Percentiles rank a stretch among this genome's conserved stretches.
These are phyloP conservation scores for Caenorhabditis sp. DNA, from an alignment of 2,888 invertebrate genomes.

Conservation along the genomic window DNA sequence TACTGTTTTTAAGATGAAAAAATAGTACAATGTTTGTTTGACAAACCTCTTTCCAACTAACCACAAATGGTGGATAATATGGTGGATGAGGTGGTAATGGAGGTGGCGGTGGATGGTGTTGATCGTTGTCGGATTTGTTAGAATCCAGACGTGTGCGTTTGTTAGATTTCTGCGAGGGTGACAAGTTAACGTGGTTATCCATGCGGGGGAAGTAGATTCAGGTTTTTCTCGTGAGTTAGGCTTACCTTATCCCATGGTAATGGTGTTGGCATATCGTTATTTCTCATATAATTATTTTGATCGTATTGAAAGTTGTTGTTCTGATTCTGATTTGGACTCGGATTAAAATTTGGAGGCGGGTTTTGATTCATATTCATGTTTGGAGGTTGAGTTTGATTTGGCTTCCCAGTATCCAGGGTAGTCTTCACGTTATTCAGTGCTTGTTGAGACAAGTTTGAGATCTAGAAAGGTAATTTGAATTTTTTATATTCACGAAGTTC, in stretches of 20 bases:
- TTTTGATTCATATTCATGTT: too few relatives aligned
- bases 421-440: slow-evolving; percentile 32
- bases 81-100: slow-evolving; percentile 9
- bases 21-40: background rate
- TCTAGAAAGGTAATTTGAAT: slow-evolving; percentile 16
- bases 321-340: background rate
- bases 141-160: background rate
- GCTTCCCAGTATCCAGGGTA: slow-evolving; percentile 13
- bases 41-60: slow-evolving; percentile 14
- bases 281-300: background rate
- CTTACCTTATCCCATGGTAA: background rate
- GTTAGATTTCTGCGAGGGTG: background rate
- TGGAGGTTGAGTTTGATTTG: too few relatives aligned
- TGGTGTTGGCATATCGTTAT: background rate
- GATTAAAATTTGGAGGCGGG: background rate
- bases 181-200: background rate
- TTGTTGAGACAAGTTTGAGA: slow-evolving; percentile 29
- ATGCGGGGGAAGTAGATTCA: background rate
- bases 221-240: background rate
- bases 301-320: background rate
- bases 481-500: background rate
- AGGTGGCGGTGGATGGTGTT: slow-evolving; percentile 12
- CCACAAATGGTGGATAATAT: slow-evolving; percentile 10
- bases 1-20: background rate
- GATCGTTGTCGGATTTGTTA: background rate